phyloP scores from a whole-genome alignment of 2,888 invertebrate genomes.

The Onchidella celtica region DNA sequence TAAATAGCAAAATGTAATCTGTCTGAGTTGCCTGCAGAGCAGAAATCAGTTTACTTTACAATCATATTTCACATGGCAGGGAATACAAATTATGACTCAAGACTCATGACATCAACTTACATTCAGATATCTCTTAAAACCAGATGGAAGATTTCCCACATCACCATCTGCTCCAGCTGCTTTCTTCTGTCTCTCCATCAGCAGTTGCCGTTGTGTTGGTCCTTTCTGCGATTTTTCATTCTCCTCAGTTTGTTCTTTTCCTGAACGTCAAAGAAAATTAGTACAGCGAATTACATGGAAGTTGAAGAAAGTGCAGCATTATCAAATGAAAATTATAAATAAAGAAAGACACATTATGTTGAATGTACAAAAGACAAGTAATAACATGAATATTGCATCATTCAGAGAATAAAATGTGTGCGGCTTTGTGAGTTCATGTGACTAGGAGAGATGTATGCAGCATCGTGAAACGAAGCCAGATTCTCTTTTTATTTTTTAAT shows the following conservation, averaged over 20 bases:
- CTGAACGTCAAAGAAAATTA: neutral
- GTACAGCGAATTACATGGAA: too few relatives aligned
- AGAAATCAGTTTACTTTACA: too few relatives aligned
- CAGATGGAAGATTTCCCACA: slow-evolving; percentile 62
- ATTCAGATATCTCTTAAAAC: slow-evolving; percentile 73
- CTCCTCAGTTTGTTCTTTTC: neutral
- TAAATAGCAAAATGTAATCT: too few relatives aligned
- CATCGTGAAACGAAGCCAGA: neutral
- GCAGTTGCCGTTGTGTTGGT: slow-evolving; percentile 75
- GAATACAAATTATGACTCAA: too few relatives aligned
- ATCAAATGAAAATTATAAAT: neutral
- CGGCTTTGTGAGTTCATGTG: neutral
- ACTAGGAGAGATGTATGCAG: neutral
- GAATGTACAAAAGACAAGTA: neutral
- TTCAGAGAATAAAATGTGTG: neutral
- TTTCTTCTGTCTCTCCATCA: slow-evolving; percentile 64
- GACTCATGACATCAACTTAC: too few relatives aligned
- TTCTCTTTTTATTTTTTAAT: neutral
- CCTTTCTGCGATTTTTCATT: slow-evolving; percentile 52
- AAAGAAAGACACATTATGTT: neutral
- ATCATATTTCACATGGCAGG: too few relatives aligned
- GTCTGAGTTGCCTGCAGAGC: too few relatives aligned
- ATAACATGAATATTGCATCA: neutral
- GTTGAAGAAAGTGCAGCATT: too few relatives aligned
- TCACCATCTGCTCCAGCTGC: slow-evolving; percentile 52